phyloP scores from a whole-genome alignment of 37 sponge, comb jelly and placozoan species.

The Aplysina aerophoba region DNA sequence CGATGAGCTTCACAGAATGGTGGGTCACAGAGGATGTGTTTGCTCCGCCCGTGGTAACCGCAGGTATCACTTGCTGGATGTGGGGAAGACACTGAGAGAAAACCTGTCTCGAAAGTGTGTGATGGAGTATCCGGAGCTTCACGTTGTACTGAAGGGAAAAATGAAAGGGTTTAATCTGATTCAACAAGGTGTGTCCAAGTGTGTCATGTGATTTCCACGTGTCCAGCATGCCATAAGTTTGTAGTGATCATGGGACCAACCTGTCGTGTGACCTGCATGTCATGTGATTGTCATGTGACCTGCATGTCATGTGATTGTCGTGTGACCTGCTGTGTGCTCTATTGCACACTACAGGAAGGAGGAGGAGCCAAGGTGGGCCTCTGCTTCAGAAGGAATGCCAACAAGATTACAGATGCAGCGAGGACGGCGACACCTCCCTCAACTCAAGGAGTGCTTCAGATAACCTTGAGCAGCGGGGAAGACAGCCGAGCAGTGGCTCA shows the following conservation, averaged over 20 bases:
- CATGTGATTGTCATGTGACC: no score
- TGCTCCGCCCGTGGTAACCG: background rate
- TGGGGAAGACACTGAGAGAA: constrained; percentile 12
- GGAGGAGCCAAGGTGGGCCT: background rate
- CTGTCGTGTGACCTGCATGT: no score
- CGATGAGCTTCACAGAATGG: background rate
- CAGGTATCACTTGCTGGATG: constrained; percentile 45
- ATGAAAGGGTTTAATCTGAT: background rate
- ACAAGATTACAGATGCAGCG: background rate
- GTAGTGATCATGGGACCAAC: background rate
- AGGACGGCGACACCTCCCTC: no score
- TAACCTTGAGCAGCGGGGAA: no score
- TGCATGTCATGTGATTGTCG: no score
- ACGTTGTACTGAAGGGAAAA: constrained; percentile 25
- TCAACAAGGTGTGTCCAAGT: constrained; percentile 10
- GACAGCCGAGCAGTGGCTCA: no score
- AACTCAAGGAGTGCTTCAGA: no score
- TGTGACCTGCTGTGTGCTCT: no score
- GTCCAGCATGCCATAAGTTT: background rate
- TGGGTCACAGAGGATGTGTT: background rate
- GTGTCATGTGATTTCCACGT: background rate
- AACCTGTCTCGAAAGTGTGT: constrained; percentile 46
- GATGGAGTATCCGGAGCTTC: constrained; percentile 61
- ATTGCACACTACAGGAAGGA: background rate
- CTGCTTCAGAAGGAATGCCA: background rate